Evolutionary conservation across 2,888 invertebrate species (phyloP), one percentile per base, ranked within the genome.

Genomic region (Dicyrtoma fusca): DNA sequence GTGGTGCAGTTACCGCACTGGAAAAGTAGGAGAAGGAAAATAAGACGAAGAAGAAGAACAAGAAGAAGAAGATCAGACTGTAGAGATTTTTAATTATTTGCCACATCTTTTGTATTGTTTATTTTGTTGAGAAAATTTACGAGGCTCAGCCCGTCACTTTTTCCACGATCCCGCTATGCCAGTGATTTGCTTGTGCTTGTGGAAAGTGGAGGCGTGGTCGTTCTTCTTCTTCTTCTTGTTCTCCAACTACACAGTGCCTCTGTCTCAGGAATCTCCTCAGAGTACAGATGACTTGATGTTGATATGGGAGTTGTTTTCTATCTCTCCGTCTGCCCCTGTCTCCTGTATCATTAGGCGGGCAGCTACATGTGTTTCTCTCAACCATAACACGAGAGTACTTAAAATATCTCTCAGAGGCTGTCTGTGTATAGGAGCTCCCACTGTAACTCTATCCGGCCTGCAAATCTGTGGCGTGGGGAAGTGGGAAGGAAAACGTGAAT

Each of bases 101-200:
- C 72, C 72, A 68, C 68, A 72, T 72, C 62, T 68, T 68, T 72
- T 66, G 53, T 72, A 72, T 62, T 72, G 72, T 72, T 72, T 72
- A 72, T 69, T 69, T 69, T 63, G 72, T 72, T 69, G 69, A 26
- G 62, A 51, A 72, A 72, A 72, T 72, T 72, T 72, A 72, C 68
- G 72, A 72, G 72, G 57, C 57, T 69, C 47, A 63, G 53, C 57
- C 72, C 66, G 72, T 72, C 72, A 72, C 72, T 66, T 53, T 72
- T 72, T 57, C 19, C 34, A 23, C 21, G 1, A 1, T 21, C 25
- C 21, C 21, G 17, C 23, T 21, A 10, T 23, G 17, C 23, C 6
- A 10, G 21, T 49, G 3, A 14, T 49, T n/a, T 49, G 49, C 17
- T 14, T 49, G 5, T 49, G 49, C 17, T 14, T 44, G 47, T 53